Base-by-base conservation (phyloP, 2,888 invertebrate species). In the Cantharis rufa region DNA sequence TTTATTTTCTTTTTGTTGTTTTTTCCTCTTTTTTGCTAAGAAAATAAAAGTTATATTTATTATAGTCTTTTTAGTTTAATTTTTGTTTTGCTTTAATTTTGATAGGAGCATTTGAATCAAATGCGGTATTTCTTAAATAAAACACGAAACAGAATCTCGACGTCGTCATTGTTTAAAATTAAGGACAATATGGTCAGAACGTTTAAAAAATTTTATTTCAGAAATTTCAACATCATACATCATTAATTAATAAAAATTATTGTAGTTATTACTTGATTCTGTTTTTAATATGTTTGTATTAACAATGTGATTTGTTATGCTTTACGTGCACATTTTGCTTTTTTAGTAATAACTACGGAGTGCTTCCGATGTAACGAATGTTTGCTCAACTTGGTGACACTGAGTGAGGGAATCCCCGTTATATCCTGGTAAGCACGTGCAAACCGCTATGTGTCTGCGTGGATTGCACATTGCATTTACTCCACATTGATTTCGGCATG, bases 401-500 rank as follows among this genome's bases (percentile, higher is more conserved):
- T 88, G 87, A 62, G 88, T 86, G 0, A 92, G 83, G 1, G 92
- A 91, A 84, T 92, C 91, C 11, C 92, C 92, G 62, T 90, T 88
- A 80, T 90, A 90, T 10, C 95, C 95, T 48, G 91, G 88, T 1
- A 93, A 93, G 82, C 96, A 96, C 1, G 94, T 94, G 86, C 96
- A 96, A 62, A 96, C 95, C 4, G 96, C 95, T 71, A 95, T 90
- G 87, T 96, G 95, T 28, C 93, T 90, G 75, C 94, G 90, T 0
- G 94, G 92, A 86, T 93, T 93, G 84, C 96, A 96, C 72, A 91
- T 91, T 62, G 95, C 95, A 15, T 92, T 94, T 0, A 92, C 88
- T 9, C 95, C 95, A 84, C 96, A 96, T 86, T 95, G 94, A 76
- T 94, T 93, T 62, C 92, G 90, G 84, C 95, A 95, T 0, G 95